phyloP scores from a whole-genome alignment of 1,140 invertebrate genomes.

The Acromyrmex echinatior region DNA sequence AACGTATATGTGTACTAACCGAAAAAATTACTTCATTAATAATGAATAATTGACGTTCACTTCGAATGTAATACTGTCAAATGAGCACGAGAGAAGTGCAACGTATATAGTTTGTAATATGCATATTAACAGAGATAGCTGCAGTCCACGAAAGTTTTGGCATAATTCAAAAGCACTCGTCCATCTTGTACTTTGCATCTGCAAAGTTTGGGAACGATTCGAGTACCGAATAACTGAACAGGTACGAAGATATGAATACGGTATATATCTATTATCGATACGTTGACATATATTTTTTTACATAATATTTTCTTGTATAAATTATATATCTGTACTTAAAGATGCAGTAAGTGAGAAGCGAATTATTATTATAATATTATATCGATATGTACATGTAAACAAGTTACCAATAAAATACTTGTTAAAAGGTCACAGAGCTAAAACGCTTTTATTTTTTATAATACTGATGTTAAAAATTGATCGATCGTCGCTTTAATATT shows the following conservation, averaged over 20 bases:
- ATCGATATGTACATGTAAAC: background rate
- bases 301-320: background rate
- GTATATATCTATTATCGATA: background rate
- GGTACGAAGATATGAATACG: background rate
- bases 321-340: background rate
- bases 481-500: background rate
- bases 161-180: conserved; percentile 57
- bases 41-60: conserved; percentile 18
- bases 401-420: conserved; percentile 2
- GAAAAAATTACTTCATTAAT: conserved; percentile 52
- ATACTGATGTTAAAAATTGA: conserved; percentile 37
- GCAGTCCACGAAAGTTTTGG: conserved; percentile 22
- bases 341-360: background rate
- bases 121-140: background rate
- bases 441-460: background rate
- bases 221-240: background rate
- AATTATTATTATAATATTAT: background rate
- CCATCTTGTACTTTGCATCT: conserved; percentile 23
- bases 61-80: background rate
- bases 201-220: background rate
- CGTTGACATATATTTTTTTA: background rate
- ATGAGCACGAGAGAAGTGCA: background rate
- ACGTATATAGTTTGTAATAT: conserved; percentile 40
- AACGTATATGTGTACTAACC: background rate
- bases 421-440: background rate